Evolutionary conservation across 2,797 vertebrate genomes (phyloP), one percentile per base, ranked within the genome.

Genomic region (Lepus townsendii): DNA sequence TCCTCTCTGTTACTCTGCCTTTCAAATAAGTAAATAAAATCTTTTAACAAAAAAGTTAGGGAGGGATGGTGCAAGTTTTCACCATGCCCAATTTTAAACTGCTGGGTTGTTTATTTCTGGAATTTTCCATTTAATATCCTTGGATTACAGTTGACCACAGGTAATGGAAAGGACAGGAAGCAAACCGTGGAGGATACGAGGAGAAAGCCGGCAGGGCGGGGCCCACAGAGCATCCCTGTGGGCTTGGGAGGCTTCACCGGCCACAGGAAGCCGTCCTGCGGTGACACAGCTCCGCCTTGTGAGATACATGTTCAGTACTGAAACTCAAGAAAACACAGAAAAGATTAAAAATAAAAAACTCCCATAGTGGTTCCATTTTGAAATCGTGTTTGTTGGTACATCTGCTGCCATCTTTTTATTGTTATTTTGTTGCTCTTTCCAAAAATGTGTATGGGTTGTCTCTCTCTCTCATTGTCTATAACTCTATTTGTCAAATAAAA

Each of bases 161-260:
- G 19, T 57, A 57, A 20, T 1, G 7, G 14, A 57, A 17, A 57
- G 54, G 14, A 57, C 54, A 57, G 54, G 54, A 57, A 57, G 54
- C 19, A 7, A 57, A 16, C 19, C 13, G 54, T 20, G 27, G 24
- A 0, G 2, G 62, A 20, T 66, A 14, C 4, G 69, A n/a, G 16
- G 9, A 60, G 10, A 7, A 7, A 7, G 38, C 26, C 7, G 66
- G 19, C 2, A 11, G 14, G 4, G 22, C 0, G 0, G 0, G n/a
- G 19, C 4, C 13, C 3, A 68, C 10, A 8, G 17, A 8, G 8
- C 19, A 19, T 11, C 19, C 42, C 66, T 27, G 13, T 13, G 1
- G 20, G 38, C 32, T 54, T 1, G 32, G 14, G 27, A 22, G 20
- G 4, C 11, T 16, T 73, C 3, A 5, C 22, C 19, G 26, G 22